phyloP scores from a whole-genome alignment of 2,113 vertebrate genomes.

The Trochalopteron elliotii region DNA sequence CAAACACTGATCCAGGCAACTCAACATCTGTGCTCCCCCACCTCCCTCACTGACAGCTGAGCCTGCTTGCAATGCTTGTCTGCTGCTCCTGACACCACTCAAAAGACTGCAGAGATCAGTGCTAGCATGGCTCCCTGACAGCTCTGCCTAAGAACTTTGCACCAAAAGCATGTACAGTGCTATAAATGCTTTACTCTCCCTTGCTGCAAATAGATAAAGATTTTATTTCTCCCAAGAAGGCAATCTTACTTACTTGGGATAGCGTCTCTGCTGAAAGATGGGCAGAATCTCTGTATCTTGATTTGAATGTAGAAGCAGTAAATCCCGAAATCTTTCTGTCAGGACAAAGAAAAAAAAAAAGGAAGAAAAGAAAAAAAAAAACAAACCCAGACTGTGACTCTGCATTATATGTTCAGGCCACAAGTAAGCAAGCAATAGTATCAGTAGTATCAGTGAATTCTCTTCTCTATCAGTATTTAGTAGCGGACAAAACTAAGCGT shows the following conservation, averaged over 20 bases:
- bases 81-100: neutral
- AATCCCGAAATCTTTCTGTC: conserved; percentile 87
- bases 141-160: neutral
- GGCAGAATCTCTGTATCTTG: conserved; percentile 86
- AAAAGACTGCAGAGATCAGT: neutral
- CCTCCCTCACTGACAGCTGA: neutral
- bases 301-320: conserved; percentile 80
- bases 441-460: neutral
- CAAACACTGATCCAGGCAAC: neutral
- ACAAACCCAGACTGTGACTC: conserved; percentile 43
- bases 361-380: neutral
- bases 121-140: neutral
- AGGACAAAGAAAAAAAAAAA: conserved; percentile 5
- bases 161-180: neutral
- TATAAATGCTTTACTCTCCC: neutral
- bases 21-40: neutral
- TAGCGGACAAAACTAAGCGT: neutral
- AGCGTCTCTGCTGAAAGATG: conserved; percentile 86
- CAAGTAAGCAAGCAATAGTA: neutral
- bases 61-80: neutral
- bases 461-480: neutral
- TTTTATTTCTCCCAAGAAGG: conserved; percentile 21
- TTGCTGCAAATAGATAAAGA: neutral
- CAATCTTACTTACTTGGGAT: conserved; percentile 86
- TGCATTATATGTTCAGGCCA: neutral